Evolutionary conservation across 2,113 vertebrate genomes (phyloP), one percentile per base, ranked within the genome.

Genomic region (Callipepla squamata): DNA sequence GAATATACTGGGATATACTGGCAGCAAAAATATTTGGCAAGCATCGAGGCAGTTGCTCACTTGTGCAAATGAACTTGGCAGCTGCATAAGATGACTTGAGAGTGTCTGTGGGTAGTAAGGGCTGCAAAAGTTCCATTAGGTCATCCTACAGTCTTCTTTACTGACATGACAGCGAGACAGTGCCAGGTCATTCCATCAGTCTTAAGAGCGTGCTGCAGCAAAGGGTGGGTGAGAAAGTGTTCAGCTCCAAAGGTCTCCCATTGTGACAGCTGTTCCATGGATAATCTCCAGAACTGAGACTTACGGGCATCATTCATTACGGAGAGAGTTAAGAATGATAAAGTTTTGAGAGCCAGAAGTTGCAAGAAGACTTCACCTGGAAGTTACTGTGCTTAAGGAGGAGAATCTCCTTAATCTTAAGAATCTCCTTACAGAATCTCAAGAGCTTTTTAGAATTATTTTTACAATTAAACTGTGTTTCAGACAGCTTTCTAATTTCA

Each of bases 121-220:
- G 50, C 90, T 95, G 90, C 79, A 91, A 69, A 94, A 90, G 79
- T 96, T 96, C 94, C 93, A 96, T 96, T 80, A 95, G 88, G 65
- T 96, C 94, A 96, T 78, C 82, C 20, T 80, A 82, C 32, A 96
- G 87, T 38, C 65, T 57, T 93, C 57, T 76, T 51, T 32, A 82
- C 59, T 93, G 90, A 85, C 81, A 87, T 0, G 2, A 80, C 42
- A 87, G 75, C 72, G 74, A 80, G 90, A 47, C 38, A 53, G 63
- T 32, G 79, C 82, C 85, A 90, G 70, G 93, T 87, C 82, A 96
- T 91, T 88, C 0, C 47, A 96, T 95, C 82, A 77, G 26, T 66
- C 85, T 94, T 66, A 83, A 90, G 67, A 80, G 65, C 55, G 59
- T 77, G 22, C 63, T 77, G 79, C 72, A 81, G 81, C 45, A 70